Evolutionary conservation across 2,797 vertebrate species (phyloP).

Genomic region (Eutrigla gurnardus): DNA sequence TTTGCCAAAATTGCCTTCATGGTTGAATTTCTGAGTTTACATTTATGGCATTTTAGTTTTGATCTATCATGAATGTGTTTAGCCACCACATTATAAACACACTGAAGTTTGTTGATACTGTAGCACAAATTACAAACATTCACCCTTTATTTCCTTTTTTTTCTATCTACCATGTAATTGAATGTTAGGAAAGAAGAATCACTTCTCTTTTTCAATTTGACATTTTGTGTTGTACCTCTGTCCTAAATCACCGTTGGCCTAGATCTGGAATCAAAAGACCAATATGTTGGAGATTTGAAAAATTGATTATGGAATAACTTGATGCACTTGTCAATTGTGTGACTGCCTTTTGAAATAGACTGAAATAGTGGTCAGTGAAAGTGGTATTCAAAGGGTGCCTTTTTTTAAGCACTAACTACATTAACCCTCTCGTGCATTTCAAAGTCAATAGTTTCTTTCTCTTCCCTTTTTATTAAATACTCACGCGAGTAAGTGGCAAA

Average conservation of each 20-base stretch:
- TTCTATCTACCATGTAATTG: constrained; percentile 26
- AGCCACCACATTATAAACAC: constrained; percentile 49
- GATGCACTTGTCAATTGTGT: constrained; percentile 36
- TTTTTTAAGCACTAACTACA: constrained; percentile 55
- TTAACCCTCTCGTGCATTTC: constrained; percentile 62
- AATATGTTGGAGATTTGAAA: constrained; percentile 30
- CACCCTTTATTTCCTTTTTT: constrained; percentile 47
- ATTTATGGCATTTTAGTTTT: constrained; percentile 66
- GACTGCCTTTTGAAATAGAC: constrained; percentile 56
- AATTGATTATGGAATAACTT: constrained; percentile 36
- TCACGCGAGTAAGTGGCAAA: constrained; percentile 16
- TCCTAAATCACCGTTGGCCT: constrained; percentile 40
- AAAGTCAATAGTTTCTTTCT: constrained; percentile 25
- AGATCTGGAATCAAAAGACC: constrained; percentile 61
- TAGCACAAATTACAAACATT: constrained; percentile 27
- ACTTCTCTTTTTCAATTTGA: constrained; percentile 25
- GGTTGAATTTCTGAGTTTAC: constrained; percentile 71
- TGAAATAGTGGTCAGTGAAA: constrained; percentile 47
- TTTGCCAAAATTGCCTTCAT: constrained; percentile 74
- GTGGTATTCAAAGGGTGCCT: constrained; percentile 69
- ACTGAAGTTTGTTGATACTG: constrained; percentile 23
- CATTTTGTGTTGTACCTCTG: constrained; percentile 44
- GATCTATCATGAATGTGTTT: constrained; percentile 56
- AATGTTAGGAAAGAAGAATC: constrained; percentile 37
- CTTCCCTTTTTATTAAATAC: constrained; percentile 35